Percentiles rank a stretch among this genome's conserved stretches.
These are phyloP conservation scores for Misgurnus anguillicaudatus DNA, from an alignment of 2,113 vertebrate species.

Conservation along the genomic window DNA sequence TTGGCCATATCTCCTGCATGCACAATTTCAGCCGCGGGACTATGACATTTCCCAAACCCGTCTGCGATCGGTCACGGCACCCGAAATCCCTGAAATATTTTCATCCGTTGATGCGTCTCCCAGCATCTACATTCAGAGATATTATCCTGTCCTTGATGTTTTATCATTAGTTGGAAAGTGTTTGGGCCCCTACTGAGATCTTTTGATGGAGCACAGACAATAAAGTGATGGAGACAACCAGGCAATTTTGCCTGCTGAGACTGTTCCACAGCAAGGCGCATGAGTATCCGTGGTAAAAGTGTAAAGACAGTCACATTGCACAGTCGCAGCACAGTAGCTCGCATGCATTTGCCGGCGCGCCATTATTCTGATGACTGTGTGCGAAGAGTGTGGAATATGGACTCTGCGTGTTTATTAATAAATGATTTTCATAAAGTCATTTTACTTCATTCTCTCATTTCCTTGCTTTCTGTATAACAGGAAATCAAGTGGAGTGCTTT, in stretches of 20 bases:
- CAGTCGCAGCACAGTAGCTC: constrained; percentile 33
- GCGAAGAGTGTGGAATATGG: constrained; percentile 26
- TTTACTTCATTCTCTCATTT: constrained; percentile 9
- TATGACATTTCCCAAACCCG: constrained; percentile 77
- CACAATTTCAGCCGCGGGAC: constrained; percentile 72
- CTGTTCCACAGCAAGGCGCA: constrained; percentile 73
- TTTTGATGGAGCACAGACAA: constrained; percentile 80
- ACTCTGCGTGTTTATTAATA: constrained; percentile 42
- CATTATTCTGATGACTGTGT: constrained; percentile 18
- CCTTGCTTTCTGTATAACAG: neutral
- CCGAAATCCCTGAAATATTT: constrained; percentile 69
- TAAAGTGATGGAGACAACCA: constrained; percentile 76
- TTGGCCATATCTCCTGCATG: constrained; percentile 73
- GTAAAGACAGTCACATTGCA: constrained; percentile 37
- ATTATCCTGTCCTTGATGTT: constrained; percentile 77
- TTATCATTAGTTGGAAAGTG: constrained; percentile 80
- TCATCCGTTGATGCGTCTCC: constrained; percentile 63
- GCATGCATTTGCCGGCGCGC: constrained; percentile 14
- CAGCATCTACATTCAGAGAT: constrained; percentile 55
- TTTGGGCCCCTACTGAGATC: constrained; percentile 76
- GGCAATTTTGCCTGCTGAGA: constrained; percentile 76
- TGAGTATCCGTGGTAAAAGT: constrained; percentile 59
- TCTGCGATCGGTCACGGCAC: constrained; percentile 70
- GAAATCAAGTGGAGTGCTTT: constrained; percentile 5
- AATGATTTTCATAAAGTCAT: constrained; percentile 33